Evolutionary conservation across 2,797 vertebrate genomes (phyloP).

Genomic region (Microchirus variegatus): DNA sequence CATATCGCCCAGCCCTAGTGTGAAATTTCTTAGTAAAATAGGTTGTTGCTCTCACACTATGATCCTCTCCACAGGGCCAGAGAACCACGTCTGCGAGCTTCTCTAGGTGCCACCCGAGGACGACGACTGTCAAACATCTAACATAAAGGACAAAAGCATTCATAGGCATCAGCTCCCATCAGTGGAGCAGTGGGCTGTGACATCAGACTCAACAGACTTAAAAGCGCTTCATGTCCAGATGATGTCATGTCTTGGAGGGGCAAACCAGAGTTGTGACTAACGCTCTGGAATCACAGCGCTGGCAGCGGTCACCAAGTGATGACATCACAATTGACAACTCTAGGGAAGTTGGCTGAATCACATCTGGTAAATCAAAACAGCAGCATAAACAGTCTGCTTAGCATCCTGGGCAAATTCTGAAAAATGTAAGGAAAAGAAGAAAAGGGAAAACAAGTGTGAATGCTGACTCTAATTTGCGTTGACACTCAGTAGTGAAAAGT

Average conservation of each 20-base stretch:
- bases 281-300: neutral
- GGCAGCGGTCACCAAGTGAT: slow-evolving; percentile 32
- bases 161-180: neutral
- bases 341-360: slow-evolving; percentile 6
- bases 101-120: slow-evolving; percentile 86
- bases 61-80: slow-evolving; percentile 83
- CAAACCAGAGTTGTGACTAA: neutral
- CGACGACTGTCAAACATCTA: slow-evolving; percentile 87
- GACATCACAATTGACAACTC: slow-evolving; percentile 44
- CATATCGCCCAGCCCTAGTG: neutral
- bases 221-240: slow-evolving; percentile 9
- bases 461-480: neutral
- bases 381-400: neutral
- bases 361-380: slow-evolving; percentile 1
- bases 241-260: slow-evolving; percentile 56
- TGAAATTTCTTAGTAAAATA: neutral
- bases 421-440: neutral
- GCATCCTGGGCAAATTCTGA: slow-evolving; percentile 3
- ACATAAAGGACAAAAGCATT: slow-evolving; percentile 36
- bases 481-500: too few species aligned
- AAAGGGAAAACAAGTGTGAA: neutral
- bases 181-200: slow-evolving; percentile 6
- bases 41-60: neutral
- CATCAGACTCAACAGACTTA: slow-evolving; percentile 28
- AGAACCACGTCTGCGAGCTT: slow-evolving; percentile 91